Percentiles rank a stretch among this genome's conserved stretches.
These are phyloP conservation scores for Tribolium freemani DNA, from an alignment of 2,888 invertebrate genomes.

Conservation along the genomic window DNA sequence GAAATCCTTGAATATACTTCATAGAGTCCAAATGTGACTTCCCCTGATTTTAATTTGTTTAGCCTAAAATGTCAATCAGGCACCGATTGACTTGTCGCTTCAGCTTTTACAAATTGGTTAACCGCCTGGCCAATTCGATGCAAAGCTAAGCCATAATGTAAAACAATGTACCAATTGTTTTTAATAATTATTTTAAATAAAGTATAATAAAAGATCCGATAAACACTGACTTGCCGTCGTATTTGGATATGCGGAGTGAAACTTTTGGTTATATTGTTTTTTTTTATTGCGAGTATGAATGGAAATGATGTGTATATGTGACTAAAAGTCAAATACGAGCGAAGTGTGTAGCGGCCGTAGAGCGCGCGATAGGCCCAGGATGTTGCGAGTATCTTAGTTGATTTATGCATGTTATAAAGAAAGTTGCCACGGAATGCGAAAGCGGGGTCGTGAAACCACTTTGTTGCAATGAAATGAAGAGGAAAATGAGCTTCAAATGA, in stretches of 20 bases:
- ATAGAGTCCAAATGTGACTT: too few species aligned
- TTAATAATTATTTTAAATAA: too few species aligned
- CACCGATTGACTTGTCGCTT: too few species aligned
- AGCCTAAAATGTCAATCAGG: too few species aligned
- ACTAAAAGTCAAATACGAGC: conserved; percentile 33
- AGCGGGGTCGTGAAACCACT: conserved; percentile 64
- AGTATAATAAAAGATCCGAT: background rate
- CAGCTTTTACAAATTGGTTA: too few species aligned
- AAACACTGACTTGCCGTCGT: background rate
- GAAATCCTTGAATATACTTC: too few species aligned
- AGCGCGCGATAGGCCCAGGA: conserved; percentile 39
- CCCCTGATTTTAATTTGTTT: too few species aligned
- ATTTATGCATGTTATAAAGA: conserved; percentile 68
- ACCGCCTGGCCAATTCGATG: too few species aligned
- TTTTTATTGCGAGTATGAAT: conserved; percentile 17
- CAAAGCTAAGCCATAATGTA: too few species aligned
- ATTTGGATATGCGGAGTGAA: background rate
- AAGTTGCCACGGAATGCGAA: conserved; percentile 64
- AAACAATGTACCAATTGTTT: too few species aligned
- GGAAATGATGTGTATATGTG: conserved; percentile 40
- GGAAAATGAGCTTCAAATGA: conserved; percentile 66
- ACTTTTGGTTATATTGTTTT: conserved; percentile 4
- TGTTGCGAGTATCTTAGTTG: conserved; percentile 54
- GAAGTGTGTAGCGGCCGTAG: conserved; percentile 17
- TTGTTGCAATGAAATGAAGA: conserved; percentile 67